Base-by-base conservation (phyloP, 1,140 invertebrate species). In the Lordiphosa stackelbergi region DNA sequence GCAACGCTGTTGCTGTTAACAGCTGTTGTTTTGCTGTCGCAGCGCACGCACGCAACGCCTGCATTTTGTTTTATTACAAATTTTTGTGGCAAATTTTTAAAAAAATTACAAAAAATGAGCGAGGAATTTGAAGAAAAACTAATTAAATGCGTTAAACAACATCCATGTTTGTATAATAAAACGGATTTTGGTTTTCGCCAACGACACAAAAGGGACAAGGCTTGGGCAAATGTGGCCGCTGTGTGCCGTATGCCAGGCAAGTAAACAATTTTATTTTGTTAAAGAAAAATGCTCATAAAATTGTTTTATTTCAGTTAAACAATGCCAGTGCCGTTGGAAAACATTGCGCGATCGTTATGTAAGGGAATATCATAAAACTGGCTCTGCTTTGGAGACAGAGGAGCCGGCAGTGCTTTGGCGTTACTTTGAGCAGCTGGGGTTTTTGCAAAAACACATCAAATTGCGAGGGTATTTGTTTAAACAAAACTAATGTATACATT, bases 281-380 rank as follows among this genome's bases (percentile, higher is more conserved):
- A 24, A 24, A 24, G 22, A 24, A 24, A 24, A 24, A 6, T 5
- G 1, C 4, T 24, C 5, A 24, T 24, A 5, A 24, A 5, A 24
- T 24, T 24, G 22, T 6, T 24, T 24, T 24, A 24, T 24, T 5
- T 5, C 5, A 24, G 66, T 54, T 10, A 22, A 47, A 0, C 7
- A 36, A 16, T 54, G 36, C 6, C 53, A 71, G 28, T 2, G 11
- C 6, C 46, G 60, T 1, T 70, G 68, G 66, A 59, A 38, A 38
- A 19, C 28, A 2, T 7, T 70, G 10, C 49, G 68, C 8, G 49
- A 70, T 31, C 53, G 60, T 8, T 71, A 46, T 22, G 60, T 71
- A 12, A 24, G 54, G 22, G 53, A 59, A 47, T 36, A 24, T 11
- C 54, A 64, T 19, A 69, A 56, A 61, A 1, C 24, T 13, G 6